Base-by-base conservation (phyloP, 2,113 vertebrate species). In the human region DNA sequence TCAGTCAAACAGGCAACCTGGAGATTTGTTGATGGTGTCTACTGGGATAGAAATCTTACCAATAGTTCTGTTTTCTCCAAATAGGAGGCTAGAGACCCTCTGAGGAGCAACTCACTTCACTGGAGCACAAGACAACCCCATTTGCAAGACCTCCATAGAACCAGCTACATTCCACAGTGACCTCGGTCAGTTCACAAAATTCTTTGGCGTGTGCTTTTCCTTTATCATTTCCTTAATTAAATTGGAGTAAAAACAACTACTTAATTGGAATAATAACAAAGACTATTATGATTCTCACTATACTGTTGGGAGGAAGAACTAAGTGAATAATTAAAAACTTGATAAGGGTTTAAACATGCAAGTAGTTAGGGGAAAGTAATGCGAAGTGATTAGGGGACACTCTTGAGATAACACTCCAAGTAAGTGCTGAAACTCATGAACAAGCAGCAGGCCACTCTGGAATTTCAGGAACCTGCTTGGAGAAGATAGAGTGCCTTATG, bases 231-330 rank as follows among this genome's bases (percentile, higher is more conserved):
- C 52, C 89, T 93, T 89, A 92, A 92, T 83, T 95, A 95, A 97
- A 85, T 14, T 93, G 70, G 57, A 88, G 83, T 84, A 90, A 73
- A 66, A 93, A 43, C 81, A 96, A 89, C 10, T 76, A 81, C 64
- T 97, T 97, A 93, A 97, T 95, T 96, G 80, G 92, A 96, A 92
- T 97, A 97, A 96, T 93, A 96, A 96, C 40, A 80, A 96, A 50
- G 87, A 80, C 87, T 90, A 90, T 93, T 80, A 97, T 96, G 96
- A 97, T 52, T 52, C 94, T 97, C 96, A 92, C 76, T 70, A 4
- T 50, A 88, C 45, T 72, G 73, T 81, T 93, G 83, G 89, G 89
- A 96, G 78, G 61, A 93, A 72, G 72, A 81, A 94, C 84, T 96
- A 95, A 92, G 81, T 61, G 80, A 95, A 90, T 93, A 93, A 96